Evolutionary conservation across 2,888 invertebrate species (phyloP).

Genomic region (Onchidella celtica): DNA sequence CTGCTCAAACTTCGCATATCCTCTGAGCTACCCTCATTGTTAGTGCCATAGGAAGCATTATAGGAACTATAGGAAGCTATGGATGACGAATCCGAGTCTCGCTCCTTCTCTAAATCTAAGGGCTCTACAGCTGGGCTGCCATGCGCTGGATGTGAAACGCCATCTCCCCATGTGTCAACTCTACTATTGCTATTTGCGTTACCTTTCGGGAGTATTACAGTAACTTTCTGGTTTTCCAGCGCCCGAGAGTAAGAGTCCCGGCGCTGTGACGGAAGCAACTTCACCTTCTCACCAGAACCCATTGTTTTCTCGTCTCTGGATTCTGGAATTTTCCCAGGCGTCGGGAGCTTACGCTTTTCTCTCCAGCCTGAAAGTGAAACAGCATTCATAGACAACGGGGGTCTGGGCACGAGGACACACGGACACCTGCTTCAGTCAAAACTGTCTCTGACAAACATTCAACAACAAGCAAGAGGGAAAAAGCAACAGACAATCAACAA

Average conservation of each 20-base stretch:
- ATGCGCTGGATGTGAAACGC: neutral
- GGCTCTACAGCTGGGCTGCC: neutral
- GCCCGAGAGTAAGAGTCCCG: conserved; percentile 32
- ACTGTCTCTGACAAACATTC: neutral
- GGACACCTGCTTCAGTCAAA: too few relatives aligned
- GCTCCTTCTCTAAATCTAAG: neutral
- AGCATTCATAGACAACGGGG: conserved; percentile 13
- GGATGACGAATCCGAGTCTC: conserved; percentile 22
- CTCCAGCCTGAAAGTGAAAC: conserved; percentile 38
- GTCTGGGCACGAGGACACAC: too few relatives aligned
- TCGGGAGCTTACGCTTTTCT: conserved; percentile 20
- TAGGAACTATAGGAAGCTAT: neutral
- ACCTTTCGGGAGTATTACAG: conserved; percentile 13
- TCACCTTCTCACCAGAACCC: neutral
- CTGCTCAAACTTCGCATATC: neutral
- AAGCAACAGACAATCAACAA: too few relatives aligned
- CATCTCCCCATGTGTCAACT: neutral
- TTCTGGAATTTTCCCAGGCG: neutral
- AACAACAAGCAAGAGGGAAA: too few relatives aligned
- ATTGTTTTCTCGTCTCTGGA: neutral
- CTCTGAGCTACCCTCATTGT: conserved; percentile 18
- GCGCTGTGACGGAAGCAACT: neutral
- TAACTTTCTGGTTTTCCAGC: neutral
- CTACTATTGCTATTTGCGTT: conserved; percentile 13
- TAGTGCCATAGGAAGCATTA: neutral